These are phyloP conservation scores for Leptobrachium ailaonicum DNA, from an alignment of 2,113 vertebrate genomes.

Conservation along the genomic window DNA sequence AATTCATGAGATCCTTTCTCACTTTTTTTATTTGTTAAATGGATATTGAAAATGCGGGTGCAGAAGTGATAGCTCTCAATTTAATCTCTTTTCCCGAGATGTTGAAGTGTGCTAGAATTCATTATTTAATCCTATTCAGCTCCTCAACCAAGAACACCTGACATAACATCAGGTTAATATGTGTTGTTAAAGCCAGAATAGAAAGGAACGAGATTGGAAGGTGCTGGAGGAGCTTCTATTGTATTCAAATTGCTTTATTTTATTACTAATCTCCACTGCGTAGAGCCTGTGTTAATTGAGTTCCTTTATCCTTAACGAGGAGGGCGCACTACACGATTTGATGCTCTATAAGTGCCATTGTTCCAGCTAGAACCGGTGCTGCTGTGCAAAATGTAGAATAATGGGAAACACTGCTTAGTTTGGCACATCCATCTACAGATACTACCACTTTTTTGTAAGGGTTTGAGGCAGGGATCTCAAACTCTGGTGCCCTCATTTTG, in stretches of 20 bases:
- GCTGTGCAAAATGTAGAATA: no score
- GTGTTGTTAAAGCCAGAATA: conserved; percentile 14
- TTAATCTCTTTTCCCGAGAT: conserved; percentile 31
- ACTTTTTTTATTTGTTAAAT: conserved; percentile 35
- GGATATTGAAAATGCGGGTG: conserved; percentile 30
- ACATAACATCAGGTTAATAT: conserved; percentile 43
- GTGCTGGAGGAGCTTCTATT: neutral
- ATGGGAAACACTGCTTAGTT: no score
- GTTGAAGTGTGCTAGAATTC: conserved; percentile 34
- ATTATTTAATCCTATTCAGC: conserved; percentile 43
- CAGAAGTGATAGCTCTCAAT: conserved; percentile 38
- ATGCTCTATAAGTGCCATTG: neutral
- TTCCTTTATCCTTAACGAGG: conserved; percentile 2
- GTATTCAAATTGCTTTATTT: conserved; percentile 38
- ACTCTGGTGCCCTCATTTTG: no score
- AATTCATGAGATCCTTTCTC: neutral
- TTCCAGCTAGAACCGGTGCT: neutral
- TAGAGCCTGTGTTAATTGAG: conserved; percentile 13
- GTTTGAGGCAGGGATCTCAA: no score
- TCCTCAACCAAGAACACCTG: conserved; percentile 8
- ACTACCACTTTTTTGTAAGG: no score
- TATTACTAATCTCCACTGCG: conserved; percentile 10
- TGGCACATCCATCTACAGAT: no score
- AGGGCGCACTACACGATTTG: neutral
- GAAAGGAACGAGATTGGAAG: conserved; percentile 6